These are phyloP conservation scores for Hypothenemus hampei DNA, from an alignment of 1,140 invertebrate genomes.

Conservation along the genomic window DNA sequence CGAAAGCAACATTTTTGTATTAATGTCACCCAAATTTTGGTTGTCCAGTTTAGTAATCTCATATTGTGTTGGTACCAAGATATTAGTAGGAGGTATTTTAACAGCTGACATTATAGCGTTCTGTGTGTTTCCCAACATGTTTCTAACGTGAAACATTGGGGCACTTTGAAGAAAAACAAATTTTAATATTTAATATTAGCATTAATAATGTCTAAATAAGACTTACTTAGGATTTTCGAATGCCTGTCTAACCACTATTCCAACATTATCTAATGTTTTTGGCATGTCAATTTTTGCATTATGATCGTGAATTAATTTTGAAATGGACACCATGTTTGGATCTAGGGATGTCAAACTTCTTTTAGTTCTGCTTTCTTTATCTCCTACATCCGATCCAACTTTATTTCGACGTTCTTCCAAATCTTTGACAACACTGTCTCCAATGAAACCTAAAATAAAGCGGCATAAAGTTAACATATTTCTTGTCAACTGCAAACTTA, in stretches of 20 bases:
- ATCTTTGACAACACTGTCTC: constrained; percentile 12
- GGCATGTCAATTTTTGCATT: constrained; percentile 18
- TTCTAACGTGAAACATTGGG: constrained; percentile 40
- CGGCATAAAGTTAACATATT: neutral
- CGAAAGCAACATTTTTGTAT: constrained; percentile 13
- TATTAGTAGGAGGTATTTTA: constrained; percentile 38
- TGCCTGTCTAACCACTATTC: constrained; percentile 35
- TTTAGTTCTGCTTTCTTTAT: constrained; percentile 7
- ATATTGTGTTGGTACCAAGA: constrained; percentile 40
- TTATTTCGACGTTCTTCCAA: constrained; percentile 7
- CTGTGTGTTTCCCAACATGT: constrained; percentile 37
- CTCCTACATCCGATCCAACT: neutral
- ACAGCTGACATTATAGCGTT: constrained; percentile 36
- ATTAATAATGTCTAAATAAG: neutral
- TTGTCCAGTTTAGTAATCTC: constrained; percentile 25
- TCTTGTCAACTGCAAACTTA: constrained; percentile 2
- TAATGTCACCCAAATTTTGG: constrained; percentile 10
- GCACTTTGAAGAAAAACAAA: constrained; percentile 13
- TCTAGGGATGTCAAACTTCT: too few relatives aligned
- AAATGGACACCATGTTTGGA: neutral
- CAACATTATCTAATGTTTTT: constrained; percentile 34
- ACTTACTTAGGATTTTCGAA: constrained; percentile 37
- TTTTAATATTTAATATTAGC: neutral
- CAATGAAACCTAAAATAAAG: constrained; percentile 18
- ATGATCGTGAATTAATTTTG: constrained; percentile 18